phyloP scores from a whole-genome alignment of 2,113 vertebrate genomes.

The Chitala chitala region DNA sequence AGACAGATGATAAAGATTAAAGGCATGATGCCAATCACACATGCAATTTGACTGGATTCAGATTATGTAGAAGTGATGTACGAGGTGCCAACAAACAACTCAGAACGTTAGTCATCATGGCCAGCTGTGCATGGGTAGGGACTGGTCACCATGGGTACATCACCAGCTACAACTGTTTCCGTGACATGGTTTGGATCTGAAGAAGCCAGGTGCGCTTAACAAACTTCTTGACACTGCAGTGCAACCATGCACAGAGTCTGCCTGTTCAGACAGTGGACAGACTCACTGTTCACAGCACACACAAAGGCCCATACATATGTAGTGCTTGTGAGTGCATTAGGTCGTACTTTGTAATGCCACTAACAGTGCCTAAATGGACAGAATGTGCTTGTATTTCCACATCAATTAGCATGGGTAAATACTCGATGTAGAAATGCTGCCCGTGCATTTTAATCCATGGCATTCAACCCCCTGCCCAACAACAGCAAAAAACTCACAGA shows the following conservation, averaged over 20 bases:
- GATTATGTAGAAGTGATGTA: not conserved
- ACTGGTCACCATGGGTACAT: too few species aligned
- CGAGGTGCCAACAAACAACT: not conserved
- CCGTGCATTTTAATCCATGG: too few species aligned
- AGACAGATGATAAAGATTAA: conserved; percentile 14
- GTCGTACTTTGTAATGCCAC: not conserved
- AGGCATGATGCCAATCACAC: conserved; percentile 16
- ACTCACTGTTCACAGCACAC: too few species aligned
- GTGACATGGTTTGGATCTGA: not conserved
- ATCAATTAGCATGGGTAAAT: not conserved
- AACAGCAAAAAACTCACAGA: too few species aligned
- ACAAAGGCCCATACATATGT: not conserved
- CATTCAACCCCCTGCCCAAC: too few species aligned
- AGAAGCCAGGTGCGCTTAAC: too few species aligned
- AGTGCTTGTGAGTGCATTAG: not conserved
- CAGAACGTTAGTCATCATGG: not conserved
- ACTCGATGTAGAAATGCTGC: too few species aligned
- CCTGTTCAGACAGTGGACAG: too few species aligned
- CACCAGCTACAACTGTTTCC: not conserved
- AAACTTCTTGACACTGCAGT: not conserved
- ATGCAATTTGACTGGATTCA: not conserved
- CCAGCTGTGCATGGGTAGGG: not conserved
- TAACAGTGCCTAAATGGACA: too few species aligned
- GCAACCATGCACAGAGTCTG: too few species aligned
- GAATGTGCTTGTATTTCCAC: not conserved